Evolutionary conservation across 2,888 invertebrate genomes (phyloP).

Genomic region (Odontomyia ornata): DNA sequence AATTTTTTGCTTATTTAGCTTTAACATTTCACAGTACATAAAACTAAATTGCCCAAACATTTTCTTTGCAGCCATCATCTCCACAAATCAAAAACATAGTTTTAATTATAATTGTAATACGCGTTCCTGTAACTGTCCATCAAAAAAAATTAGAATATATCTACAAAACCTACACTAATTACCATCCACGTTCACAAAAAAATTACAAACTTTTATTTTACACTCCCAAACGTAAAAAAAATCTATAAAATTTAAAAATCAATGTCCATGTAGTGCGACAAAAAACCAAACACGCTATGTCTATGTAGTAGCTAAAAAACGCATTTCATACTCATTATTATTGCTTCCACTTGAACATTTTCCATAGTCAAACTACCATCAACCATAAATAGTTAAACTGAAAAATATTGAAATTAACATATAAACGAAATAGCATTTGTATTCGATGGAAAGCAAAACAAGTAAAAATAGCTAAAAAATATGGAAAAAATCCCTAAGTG

Average conservation of each 20-base stretch:
- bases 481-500: constrained; percentile 43
- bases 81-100: neutral
- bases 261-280: neutral
- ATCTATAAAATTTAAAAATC: constrained; percentile 7
- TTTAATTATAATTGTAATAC: neutral
- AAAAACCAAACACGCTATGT: neutral
- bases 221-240: too few species aligned
- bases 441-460: constrained; percentile 16
- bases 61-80: constrained; percentile 1
- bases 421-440: constrained; percentile 14
- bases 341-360: constrained; percentile 24
- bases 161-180: constrained; percentile 12
- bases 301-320: neutral
- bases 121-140: constrained; percentile 38
- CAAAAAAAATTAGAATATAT: constrained; percentile 11
- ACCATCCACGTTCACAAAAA: too few species aligned
- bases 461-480: constrained; percentile 1
- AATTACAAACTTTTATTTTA: neutral
- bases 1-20: too few species aligned
- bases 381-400: neutral
- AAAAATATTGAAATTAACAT: constrained; percentile 9
- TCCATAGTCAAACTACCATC: neutral
- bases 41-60: neutral
- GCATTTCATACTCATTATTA: neutral
- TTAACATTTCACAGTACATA: too few species aligned